A percentile compares a stretch with the other conserved stretches of the same genome.
Conservation (phyloP, 1,140 invertebrate species). For the Lepidurus packardi region DNA sequence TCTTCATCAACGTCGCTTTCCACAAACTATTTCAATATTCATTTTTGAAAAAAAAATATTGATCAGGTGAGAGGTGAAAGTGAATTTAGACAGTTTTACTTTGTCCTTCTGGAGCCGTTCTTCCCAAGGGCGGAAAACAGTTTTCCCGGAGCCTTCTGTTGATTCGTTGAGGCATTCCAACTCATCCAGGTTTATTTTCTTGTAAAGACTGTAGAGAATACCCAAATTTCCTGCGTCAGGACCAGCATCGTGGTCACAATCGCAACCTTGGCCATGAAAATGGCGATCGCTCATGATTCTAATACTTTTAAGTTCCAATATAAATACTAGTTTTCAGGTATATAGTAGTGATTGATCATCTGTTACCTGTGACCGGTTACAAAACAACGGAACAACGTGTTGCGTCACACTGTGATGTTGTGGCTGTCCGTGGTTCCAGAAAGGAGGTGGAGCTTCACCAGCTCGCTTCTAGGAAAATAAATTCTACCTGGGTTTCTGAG, state of each 20-base stretch:
- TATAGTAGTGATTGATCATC: no score
- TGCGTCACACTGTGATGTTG: no score
- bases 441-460: no score
- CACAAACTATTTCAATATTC: no score
- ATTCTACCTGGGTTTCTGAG: no score
- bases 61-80: slow-evolving; percentile 25
- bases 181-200: slow-evolving; percentile 84
- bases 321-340: no score
- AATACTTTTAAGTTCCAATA: neutral
- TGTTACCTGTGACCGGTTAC: no score
- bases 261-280: slow-evolving; percentile 39
- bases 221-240: slow-evolving; percentile 61
- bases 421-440: no score
- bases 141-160: slow-evolving; percentile 73
- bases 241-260: slow-evolving; percentile 53
- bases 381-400: no score
- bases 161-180: slow-evolving; percentile 85
- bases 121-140: slow-evolving; percentile 89
- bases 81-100: slow-evolving; percentile 50
- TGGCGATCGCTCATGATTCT: slow-evolving; percentile 27
- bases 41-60: no score
- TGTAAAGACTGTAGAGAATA: slow-evolving; percentile 76
- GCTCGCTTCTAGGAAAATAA: no score
- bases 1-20: slow-evolving; percentile 93
- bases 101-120: slow-evolving; percentile 66